Base-by-base conservation (phyloP, 2,888 invertebrate genomes). In the Oscheius sp. region DNA sequence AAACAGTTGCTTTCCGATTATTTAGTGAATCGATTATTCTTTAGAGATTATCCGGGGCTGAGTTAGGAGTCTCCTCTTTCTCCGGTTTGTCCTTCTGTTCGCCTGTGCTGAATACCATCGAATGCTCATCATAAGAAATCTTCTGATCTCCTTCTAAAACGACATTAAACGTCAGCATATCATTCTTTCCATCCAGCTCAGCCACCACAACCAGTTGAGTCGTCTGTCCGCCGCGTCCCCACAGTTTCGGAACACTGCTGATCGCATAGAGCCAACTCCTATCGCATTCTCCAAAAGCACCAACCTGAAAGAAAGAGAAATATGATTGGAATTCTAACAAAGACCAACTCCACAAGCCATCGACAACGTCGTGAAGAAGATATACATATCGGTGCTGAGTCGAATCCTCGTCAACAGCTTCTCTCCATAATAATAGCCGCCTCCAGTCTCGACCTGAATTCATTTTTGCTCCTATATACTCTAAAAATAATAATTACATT, bases 381-480 rank as follows among this genome's bases (percentile, higher is more conserved):
- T 42, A 17, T 42, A 42, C 5, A 3, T 6, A n/a, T 42, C 12
- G 12, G 42, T 42, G 42, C 3, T 12, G 3, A n/a, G n/a, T 15
- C n/a, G n/a, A 42, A 42, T 42, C 12, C 17, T 42, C 42, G 15
- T 15, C 42, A 42, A 17, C 5, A 12, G 3, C 42, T 17, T 3
- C 42, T 50, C 50, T 50, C 50, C 50, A 15, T 50, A 50, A 27
- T 25, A 50, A 15, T 50, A 50, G 6, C 50, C 50, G 27, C 20
- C 50, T 4, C 50, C 23, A 15, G 50, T 25, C 17, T 50, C 50
- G 25, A 25, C n/a, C n/a, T n/a, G n/a, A n/a, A n/a, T n/a, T n/a
- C n/a, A n/a, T n/a, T n/a, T n/a, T n/a, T n/a, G n/a, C n/a, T n/a
- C n/a, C n/a, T n/a, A n/a, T n/a, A n/a, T n/a, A n/a, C n/a, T n/a